Evolutionary conservation across 2,113 vertebrate species (phyloP), one percentile per base, ranked within the genome.

Genomic region (Furnarius figulus): DNA sequence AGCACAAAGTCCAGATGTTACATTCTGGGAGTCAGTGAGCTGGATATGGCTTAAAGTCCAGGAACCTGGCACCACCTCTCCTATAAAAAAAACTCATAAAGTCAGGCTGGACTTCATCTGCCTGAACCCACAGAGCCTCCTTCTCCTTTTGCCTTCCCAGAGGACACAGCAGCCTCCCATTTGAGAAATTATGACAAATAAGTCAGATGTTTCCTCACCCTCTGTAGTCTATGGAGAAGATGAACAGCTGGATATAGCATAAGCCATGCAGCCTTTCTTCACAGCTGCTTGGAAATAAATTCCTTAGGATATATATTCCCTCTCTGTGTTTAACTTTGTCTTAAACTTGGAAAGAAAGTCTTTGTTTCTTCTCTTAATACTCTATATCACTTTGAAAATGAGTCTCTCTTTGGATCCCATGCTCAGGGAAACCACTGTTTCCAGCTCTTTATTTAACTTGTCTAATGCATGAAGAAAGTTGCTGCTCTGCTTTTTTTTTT

Each of bases 1-100:
- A 47, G 37, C 42, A 13, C 2, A 1, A 59, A 74, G 10, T 9
- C 21, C 28, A 53, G 3, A 0, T 24, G 20, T 37, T 25, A 1
- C 30, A 23, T 52, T 12, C 49, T 53, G 14, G 52, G 9, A 8
- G 20, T 14, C 47, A 79, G 23, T 24, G 13, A 4, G 24, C 20
- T 2, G 1, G 58, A 40, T 15, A 14, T 5, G 10, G 6, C 10
- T 83, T 67, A 5, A 67, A 72, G 33, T 19, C 13, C 73, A 40
- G 31, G 27, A 89, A 5, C 15, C 47, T 58, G 31, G 21, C 1
- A 11, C 6, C 27, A 61, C 9, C 14, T 44, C 20, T 55, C 23
- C 27, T 37, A 5, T 8, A 42, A 23, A 5, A 1, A 16, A 80
- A 71, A 37, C n/a, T n/a, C n/a, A n/a, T n/a, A n/a, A n/a, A n/a